Evolutionary conservation across 2,113 vertebrate genomes (phyloP), one percentile per base, ranked within the genome.

Genomic region (Zootoca vivipara): DNA sequence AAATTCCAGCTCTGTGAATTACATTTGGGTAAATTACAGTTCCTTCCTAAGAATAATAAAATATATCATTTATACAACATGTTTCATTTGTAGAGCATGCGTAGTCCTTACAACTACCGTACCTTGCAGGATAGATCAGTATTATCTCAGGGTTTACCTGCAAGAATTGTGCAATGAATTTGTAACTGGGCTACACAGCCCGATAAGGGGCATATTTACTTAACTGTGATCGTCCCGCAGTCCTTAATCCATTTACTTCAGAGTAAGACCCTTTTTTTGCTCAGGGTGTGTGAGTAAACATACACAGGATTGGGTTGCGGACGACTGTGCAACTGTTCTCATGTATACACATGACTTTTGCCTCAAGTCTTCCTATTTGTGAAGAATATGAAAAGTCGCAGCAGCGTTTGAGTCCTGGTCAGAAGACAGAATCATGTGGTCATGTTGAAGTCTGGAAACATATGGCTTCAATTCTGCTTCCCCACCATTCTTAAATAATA

Each of bases 341-440:
- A 30, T 15, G 13, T 16, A 16, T 2, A 78, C 24, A 52, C 52
- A 30, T 56, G 2, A 28, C 28, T n/a, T n/a, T 79, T 16, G 13
- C 26, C 28, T 79, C 15, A 79, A 58, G 16, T n/a, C 78, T 3
- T 79, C 78, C 30, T n/a, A 0, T 18, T 30, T 89, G 92, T 28
- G 91, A 94, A 91, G 91, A 95, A 94, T 92, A 94, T 95, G 93
- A 92, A 95, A 91, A 93, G 74, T 89, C 12, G 0, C 91, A 93
- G 93, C 16, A 90, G 94, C 93, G 91, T 92, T 93, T 94, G 93
- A 95, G 93, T 75, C 89, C 79, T 26, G 38, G 92, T 93, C 93
- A 93, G 91, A 94, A 94, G 91, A 89, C 42, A 84, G 94, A 93
- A 90, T 91, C 93, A 65, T 0, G 0, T n/a, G 2, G 4, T 8